Conservation (phyloP, 2,888 invertebrate species). For the Syrista parreyssii region DNA sequence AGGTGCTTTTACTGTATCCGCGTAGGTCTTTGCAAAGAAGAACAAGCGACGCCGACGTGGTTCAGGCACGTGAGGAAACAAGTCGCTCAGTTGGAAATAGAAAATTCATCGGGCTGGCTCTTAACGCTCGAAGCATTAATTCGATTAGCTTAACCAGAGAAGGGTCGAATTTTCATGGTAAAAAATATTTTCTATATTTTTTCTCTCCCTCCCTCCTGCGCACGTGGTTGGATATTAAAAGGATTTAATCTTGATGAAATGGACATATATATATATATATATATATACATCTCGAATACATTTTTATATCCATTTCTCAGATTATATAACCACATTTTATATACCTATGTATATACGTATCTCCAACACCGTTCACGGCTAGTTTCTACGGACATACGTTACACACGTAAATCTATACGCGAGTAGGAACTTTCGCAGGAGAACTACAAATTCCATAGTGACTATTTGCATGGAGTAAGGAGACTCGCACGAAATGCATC, state of each 20-base stretch:
- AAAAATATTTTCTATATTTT: not conserved
- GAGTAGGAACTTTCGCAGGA: not conserved
- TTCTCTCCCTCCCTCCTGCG: not conserved
- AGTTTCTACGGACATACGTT: not conserved
- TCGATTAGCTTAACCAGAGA: not conserved
- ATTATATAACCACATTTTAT: not conserved
- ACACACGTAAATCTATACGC: not conserved
- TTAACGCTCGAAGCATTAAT: not conserved
- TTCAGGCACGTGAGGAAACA: not conserved
- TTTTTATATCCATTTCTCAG: not conserved
- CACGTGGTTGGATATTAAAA: not conserved
- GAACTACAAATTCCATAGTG: not conserved
- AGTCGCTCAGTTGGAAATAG: not conserved
- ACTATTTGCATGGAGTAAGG: not conserved
- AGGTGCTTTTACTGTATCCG: not conserved
- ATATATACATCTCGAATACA: not conserved
- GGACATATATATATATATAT: not conserved
- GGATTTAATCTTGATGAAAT: not conserved
- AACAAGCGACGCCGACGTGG: not conserved
- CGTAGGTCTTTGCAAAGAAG: not conserved
- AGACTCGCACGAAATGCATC: not conserved
- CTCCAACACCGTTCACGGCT: not conserved
- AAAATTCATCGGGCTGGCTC: conserved; percentile 17
- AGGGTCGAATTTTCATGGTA: not conserved
- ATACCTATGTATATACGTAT: not conserved